A percentile compares a stretch with the other conserved stretches of the same genome.
These are phyloP conservation scores for Glaucopsyche alexis DNA, from an alignment of 2,888 invertebrate species.

Conservation along the genomic window DNA sequence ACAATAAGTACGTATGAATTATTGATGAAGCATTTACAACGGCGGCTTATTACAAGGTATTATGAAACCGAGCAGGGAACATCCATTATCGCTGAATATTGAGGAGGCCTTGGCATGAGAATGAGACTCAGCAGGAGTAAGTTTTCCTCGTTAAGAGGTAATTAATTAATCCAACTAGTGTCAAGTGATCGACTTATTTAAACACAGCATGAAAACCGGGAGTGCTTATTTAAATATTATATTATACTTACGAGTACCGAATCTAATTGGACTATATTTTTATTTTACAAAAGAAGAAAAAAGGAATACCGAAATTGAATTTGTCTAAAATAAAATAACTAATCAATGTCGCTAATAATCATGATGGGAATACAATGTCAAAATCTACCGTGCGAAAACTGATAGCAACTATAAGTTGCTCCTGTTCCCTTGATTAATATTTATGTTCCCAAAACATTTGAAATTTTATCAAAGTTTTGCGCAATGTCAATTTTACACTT, in stretches of 20 bases:
- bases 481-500: slow-evolving; percentile 16
- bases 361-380: too few relatives aligned
- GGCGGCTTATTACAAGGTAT: slow-evolving; percentile 57
- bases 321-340: too few relatives aligned
- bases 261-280: background rate
- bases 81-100: slow-evolving; percentile 58
- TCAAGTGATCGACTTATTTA: background rate
- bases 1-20: slow-evolving; percentile 58
- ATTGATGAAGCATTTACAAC: slow-evolving; percentile 59
- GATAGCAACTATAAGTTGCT: too few relatives aligned
- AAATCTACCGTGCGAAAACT: too few relatives aligned
- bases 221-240: background rate
- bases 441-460: background rate
- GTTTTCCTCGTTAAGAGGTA: slow-evolving; percentile 20
- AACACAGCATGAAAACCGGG: background rate
- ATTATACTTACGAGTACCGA: background rate
- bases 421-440: too few relatives aligned
- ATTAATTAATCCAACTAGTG: slow-evolving; percentile 17
- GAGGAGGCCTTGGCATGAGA: slow-evolving; percentile 43
- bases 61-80: slow-evolving; percentile 55
- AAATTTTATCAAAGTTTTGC: slow-evolving; percentile 20
- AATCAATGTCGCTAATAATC: too few relatives aligned
- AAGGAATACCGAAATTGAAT: too few relatives aligned
- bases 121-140: slow-evolving; percentile 35
- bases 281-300: too few relatives aligned